Conservation (phyloP, 2,888 invertebrate genomes). For the Seladonia tumulorum region DNA sequence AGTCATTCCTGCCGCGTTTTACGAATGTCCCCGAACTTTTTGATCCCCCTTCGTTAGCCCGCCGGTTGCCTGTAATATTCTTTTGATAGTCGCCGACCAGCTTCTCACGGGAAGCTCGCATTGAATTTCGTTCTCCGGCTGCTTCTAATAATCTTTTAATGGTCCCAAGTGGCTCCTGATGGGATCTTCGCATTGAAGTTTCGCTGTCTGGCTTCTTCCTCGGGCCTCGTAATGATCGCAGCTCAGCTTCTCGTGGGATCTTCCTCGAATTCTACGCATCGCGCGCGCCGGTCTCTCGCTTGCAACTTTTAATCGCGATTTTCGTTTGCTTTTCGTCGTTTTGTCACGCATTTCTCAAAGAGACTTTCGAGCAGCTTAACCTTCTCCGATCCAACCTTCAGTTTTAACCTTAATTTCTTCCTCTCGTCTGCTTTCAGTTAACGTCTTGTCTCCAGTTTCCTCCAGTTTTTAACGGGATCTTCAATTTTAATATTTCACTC, state of each 20-base stretch:
- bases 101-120: not conserved
- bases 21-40: not conserved
- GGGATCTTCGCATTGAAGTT: not conserved
- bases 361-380: no score
- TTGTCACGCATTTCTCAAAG: no score
- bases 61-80: not conserved
- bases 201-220: not conserved
- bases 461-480: not conserved
- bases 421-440: no score
- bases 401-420: no score
- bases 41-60: not conserved
- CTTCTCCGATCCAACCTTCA: no score
- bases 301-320: not conserved
- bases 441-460: no score
- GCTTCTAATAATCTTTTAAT: conserved; percentile 11
- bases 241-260: not conserved
- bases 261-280: not conserved
- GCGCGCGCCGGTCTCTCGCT: not conserved
- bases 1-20: conserved; percentile 11
- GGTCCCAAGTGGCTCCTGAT: not conserved
- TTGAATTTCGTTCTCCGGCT: conserved; percentile 7
- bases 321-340: no score
- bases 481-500: not conserved
- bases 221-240: not conserved
- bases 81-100: conserved; percentile 4